Conservation (phyloP, 1,140 invertebrate species). For the Eciton burchellii region DNA sequence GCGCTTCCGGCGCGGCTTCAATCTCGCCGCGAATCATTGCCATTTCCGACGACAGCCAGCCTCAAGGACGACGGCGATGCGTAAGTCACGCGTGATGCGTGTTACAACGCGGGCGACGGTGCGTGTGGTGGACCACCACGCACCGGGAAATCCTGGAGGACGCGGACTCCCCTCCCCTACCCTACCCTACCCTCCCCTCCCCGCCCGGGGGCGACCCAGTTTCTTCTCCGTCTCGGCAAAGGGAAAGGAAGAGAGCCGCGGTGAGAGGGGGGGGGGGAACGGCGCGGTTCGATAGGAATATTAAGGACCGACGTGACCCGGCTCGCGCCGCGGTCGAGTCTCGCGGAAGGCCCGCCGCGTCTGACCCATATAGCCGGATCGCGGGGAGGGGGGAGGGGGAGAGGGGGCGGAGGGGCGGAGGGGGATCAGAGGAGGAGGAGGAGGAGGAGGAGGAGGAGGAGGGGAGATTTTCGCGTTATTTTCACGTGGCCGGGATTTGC, state of each 20-base stretch:
- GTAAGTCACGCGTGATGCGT: constrained; percentile 28
- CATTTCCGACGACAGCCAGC: neutral
- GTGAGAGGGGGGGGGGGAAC: too few species aligned
- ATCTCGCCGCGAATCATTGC: neutral
- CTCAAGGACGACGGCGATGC: constrained; percentile 30
- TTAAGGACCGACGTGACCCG: constrained; percentile 71
- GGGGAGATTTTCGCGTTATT: too few species aligned
- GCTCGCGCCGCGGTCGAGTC: constrained; percentile 17
- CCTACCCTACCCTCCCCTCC: too few species aligned
- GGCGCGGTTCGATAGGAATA: constrained; percentile 68
- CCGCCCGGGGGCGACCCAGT: constrained; percentile 56
- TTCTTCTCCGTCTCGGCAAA: constrained; percentile 33
- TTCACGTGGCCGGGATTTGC: constrained; percentile 48
- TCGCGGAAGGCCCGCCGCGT: constrained; percentile 24
- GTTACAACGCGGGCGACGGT: constrained; percentile 9
- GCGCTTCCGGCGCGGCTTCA: constrained; percentile 11
- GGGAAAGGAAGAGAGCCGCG: neutral
- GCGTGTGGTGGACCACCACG: neutral
- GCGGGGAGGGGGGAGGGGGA: too few species aligned
- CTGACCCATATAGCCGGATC: constrained; percentile 42
- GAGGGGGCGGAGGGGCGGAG: neutral
- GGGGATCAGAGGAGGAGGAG: constrained; percentile 26
- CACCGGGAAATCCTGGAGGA: constrained; percentile 55
- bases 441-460: too few species aligned
- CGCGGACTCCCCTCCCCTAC: neutral